These are phyloP conservation scores for Antennarius striatus DNA, from an alignment of 2,113 vertebrate species.

Conservation along the genomic window DNA sequence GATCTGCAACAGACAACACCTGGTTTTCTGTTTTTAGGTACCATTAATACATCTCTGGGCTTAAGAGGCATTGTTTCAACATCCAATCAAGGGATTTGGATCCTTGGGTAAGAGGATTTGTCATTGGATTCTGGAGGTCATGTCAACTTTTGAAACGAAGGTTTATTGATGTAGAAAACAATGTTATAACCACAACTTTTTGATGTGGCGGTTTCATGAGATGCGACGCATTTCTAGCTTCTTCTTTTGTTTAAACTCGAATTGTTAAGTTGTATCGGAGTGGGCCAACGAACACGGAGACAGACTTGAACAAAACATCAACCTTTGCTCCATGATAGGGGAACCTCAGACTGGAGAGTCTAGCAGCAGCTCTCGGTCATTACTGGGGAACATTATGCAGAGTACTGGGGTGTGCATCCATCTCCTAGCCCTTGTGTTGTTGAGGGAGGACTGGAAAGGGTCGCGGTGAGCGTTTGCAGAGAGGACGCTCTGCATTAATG, in stretches of 20 bases:
- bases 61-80: slow-evolving; percentile 59
- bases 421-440: slow-evolving; percentile 44
- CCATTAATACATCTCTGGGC: slow-evolving; percentile 61
- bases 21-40: slow-evolving; percentile 73
- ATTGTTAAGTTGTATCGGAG: slow-evolving; percentile 69
- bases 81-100: slow-evolving; percentile 57
- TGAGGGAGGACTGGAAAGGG: slow-evolving; percentile 54
- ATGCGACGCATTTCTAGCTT: slow-evolving; percentile 43
- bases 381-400: slow-evolving; percentile 56
- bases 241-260: slow-evolving; percentile 55
- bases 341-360: slow-evolving; percentile 39
- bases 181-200: slow-evolving; percentile 11
- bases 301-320: slow-evolving; percentile 68
- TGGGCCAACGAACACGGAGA: slow-evolving; percentile 56
- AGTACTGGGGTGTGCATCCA: slow-evolving; percentile 31
- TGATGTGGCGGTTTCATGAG: slow-evolving; percentile 47
- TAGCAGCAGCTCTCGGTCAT: slow-evolving; percentile 33
- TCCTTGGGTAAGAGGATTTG: slow-evolving; percentile 50
- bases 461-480: slow-evolving; percentile 43
- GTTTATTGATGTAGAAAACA: slow-evolving; percentile 29
- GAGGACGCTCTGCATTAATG: slow-evolving; percentile 67
- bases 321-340: slow-evolving; percentile 61
- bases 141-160: slow-evolving; percentile 51
- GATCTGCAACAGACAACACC: slow-evolving; percentile 59
- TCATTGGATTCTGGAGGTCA: slow-evolving; percentile 54